Base-by-base conservation (phyloP, 2,113 vertebrate species). In the Podarcis cretensis region DNA sequence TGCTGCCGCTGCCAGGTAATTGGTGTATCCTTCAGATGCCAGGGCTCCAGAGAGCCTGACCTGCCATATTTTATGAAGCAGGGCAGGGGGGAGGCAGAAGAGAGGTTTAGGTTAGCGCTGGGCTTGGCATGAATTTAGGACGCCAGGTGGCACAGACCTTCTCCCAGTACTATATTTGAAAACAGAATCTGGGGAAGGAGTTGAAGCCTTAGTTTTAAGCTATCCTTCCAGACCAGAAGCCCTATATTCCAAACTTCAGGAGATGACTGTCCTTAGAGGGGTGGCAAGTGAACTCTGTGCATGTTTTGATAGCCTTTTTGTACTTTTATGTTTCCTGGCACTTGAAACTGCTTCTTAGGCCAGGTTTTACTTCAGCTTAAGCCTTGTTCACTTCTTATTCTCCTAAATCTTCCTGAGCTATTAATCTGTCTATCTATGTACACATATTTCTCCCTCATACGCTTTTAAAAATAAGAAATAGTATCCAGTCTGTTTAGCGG, bases 11-110 rank as follows among this genome's bases (percentile, higher is more conserved):
- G 69, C 91, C 85, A 77, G 18, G 85, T 84, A 81, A 89, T 91
- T 91, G 91, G 89, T 73, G 87, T 63, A 89, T 66, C 89, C 63
- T 83, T 89, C 87, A 89, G 84, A 84, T 73, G 71, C 84, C 48
- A 69, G 73, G 83, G 74, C 78, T 82, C 77, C 54, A 3, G 68
- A 48, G 16, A 65, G 59, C 63, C 71, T 73, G 57, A 76, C n/a
- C 84, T 63, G n/a, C 73, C 69, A 23, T 86, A 54, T 86, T 76
- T 81, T 30, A 75, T 23, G 35, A 85, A 23, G 2, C 5, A 3
- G 63, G 35, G 14, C 40, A 12, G 32, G 63, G 18, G 16, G 40
- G 57, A 7, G 79, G 18, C 35, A 16, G 48, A 13, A 6, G 65
- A 2, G 65, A 6, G 6, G 54, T 35, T 77, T n/a, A 2, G 23